Percentiles rank a stretch among this genome's conserved stretches.
phyloP scores from a whole-genome alignment of 92 coral and sea anemone species.

The Montipora capitata region DNA sequence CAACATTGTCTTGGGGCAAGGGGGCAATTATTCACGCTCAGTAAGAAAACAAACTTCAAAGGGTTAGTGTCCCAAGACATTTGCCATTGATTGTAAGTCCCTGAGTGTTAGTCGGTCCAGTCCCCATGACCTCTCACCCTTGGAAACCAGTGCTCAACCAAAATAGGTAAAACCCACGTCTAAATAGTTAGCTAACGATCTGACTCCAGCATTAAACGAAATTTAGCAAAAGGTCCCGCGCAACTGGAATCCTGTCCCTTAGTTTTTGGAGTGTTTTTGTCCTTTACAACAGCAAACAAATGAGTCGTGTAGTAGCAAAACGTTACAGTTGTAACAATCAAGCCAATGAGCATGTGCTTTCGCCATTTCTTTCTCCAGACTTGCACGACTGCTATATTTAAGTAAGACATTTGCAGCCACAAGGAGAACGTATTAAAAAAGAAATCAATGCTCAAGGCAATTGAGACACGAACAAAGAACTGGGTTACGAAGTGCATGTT shows the following conservation, averaged over 20 bases:
- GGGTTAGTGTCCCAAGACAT: no score
- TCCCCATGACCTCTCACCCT: no score
- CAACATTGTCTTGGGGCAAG: no score
- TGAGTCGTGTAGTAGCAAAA: background rate
- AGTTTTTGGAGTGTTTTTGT: background rate
- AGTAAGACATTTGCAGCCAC: slow-evolving; percentile 47
- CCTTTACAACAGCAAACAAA: background rate
- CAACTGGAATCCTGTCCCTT: background rate
- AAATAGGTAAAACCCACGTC: no score
- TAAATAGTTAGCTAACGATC: no score
- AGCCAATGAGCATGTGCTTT: slow-evolving; percentile 35
- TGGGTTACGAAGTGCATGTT: slow-evolving; percentile 20
- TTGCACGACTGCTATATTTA: slow-evolving; percentile 48
- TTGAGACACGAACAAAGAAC: slow-evolving; percentile 42
- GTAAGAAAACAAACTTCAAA: no score
- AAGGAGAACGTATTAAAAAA: slow-evolving; percentile 65
- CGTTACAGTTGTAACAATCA: slow-evolving; percentile 7
- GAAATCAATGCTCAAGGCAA: slow-evolving; percentile 71
- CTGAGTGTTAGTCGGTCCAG: no score
- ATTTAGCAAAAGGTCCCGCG: background rate
- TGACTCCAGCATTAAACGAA: no score
- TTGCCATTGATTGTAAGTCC: no score
- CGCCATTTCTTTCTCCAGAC: slow-evolving; percentile 74
- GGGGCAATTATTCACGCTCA: no score
- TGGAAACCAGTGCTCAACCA: no score